These are phyloP conservation scores for Drosophila triauraria DNA, from an alignment of 1,140 invertebrate genomes.

Conservation along the genomic window DNA sequence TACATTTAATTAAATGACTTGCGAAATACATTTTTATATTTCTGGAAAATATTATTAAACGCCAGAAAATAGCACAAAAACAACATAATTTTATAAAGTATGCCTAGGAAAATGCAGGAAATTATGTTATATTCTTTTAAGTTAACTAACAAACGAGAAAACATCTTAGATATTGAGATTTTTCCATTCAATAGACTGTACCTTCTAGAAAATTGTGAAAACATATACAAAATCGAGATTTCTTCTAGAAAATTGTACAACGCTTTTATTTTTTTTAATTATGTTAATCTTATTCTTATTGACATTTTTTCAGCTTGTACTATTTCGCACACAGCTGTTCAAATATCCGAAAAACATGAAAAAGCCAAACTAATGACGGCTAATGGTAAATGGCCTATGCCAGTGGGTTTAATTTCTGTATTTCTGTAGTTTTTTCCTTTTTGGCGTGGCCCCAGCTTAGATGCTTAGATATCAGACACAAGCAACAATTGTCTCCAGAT, in stretches of 20 bases:
- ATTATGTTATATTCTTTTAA: background rate
- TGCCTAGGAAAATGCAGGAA: background rate
- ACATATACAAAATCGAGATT: background rate
- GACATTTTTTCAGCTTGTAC: background rate
- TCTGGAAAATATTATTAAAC: background rate
- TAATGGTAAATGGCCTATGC: conserved; percentile 48
- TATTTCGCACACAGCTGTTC: conserved; percentile 1
- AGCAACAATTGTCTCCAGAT: conserved; percentile 60
- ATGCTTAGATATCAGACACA: conserved; percentile 60
- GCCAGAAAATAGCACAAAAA: background rate
- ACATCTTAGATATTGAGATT: background rate
- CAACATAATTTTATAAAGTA: background rate
- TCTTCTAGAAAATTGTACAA: background rate
- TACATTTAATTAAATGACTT: conserved; percentile 4
- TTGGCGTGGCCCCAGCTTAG: conserved; percentile 48
- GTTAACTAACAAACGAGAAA: background rate
- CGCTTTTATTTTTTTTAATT: background rate
- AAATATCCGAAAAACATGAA: conserved; percentile 29
- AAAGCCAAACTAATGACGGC: conserved; percentile 55
- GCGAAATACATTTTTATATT: background rate
- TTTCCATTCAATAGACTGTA: background rate
- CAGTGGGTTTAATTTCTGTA: conserved; percentile 24
- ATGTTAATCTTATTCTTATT: background rate
- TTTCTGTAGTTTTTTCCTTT: conserved; percentile 8
- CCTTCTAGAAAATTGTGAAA: background rate